phyloP scores from a whole-genome alignment of 2,113 vertebrate genomes.

The Zapus hudsonius region DNA sequence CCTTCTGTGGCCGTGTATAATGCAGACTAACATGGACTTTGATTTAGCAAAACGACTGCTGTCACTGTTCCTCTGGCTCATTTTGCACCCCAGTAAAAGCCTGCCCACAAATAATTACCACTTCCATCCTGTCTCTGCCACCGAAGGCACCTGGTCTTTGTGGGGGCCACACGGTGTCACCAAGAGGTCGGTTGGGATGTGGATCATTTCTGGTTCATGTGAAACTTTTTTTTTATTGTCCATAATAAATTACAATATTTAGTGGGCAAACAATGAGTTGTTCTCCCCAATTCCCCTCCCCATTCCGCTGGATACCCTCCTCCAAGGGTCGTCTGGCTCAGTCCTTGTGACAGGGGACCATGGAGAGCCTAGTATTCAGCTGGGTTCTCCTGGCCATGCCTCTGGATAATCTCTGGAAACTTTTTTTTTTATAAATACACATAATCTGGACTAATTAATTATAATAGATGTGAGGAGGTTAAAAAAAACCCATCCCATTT shows the following conservation, averaged over 20 bases:
- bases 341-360: no score
- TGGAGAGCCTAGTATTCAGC: no score
- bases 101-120: conserved; percentile 91
- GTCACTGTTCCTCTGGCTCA: conserved; percentile 91
- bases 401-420: no score
- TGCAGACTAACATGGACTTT: conserved; percentile 90
- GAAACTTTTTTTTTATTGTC: conserved; percentile 51
- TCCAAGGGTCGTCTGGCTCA: no score
- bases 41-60: conserved; percentile 94
- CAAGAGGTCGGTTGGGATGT: no score
- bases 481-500: conserved; percentile 68
- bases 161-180: no score
- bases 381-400: no score
- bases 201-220: conserved; percentile 77
- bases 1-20: conserved; percentile 90
- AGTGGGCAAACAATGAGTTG: no score
- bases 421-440: conserved; percentile 49
- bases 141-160: conserved; percentile 83
- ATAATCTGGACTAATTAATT: conserved; percentile 74
- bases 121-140: conserved; percentile 82
- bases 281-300: no score
- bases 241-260: no score
- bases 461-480: conserved; percentile 65
- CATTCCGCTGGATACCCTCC: no score
- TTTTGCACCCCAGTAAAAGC: conserved; percentile 87